A percentile compares a stretch with the other conserved stretches of the same genome.
These are phyloP conservation scores for Amia ocellicauda DNA, from an alignment of 2,113 vertebrate species.

Conservation along the genomic window DNA sequence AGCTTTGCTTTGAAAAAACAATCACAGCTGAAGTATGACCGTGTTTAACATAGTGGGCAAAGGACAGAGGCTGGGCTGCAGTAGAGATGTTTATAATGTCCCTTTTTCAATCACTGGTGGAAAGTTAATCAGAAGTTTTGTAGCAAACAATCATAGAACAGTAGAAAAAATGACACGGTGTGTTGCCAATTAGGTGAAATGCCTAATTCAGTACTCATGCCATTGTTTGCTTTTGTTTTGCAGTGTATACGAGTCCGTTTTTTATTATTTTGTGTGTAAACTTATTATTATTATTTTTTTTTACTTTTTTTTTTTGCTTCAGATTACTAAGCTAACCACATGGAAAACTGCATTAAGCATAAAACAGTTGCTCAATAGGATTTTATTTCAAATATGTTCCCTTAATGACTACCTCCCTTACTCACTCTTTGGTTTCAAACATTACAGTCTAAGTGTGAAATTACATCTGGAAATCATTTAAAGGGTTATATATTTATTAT, in stretches of 20 bases:
- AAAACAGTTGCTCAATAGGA: slow-evolving; percentile 59
- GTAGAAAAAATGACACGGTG: no score
- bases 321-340: slow-evolving; percentile 38
- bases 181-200: slow-evolving; percentile 48
- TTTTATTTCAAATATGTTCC: slow-evolving; percentile 49
- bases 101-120: no score
- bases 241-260: slow-evolving; percentile 5
- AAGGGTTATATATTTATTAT: slow-evolving; percentile 31
- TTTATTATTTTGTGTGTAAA: slow-evolving; percentile 3
- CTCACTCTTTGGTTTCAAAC: slow-evolving; percentile 51
- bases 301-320: no score
- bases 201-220: slow-evolving; percentile 63
- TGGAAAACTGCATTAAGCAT: slow-evolving; percentile 42
- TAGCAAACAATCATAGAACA: no score
- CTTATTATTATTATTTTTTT: no score
- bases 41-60: no score
- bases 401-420: slow-evolving; percentile 69
- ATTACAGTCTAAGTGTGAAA: slow-evolving; percentile 25
- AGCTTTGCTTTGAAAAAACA: no score
- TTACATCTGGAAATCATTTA: slow-evolving; percentile 66
- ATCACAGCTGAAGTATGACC: no score
- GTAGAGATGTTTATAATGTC: no score
- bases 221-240: slow-evolving; percentile 54
- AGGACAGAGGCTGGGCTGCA: no score
- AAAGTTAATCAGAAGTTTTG: no score